Evolutionary conservation across 2,888 invertebrate species (phyloP).

Genomic region (Protophormia terraenovae): DNA sequence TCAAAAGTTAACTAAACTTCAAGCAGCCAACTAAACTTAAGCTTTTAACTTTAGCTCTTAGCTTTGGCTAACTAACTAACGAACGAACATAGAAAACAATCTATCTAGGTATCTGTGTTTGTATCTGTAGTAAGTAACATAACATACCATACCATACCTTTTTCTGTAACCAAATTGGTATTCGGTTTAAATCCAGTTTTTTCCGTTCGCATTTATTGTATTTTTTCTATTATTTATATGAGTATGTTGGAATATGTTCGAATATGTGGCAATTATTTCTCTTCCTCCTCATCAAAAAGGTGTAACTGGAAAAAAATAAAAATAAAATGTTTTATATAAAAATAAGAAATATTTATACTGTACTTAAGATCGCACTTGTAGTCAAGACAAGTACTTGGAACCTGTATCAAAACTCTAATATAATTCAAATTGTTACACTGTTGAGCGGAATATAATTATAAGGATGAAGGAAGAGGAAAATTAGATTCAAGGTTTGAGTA

Average conservation of each 20-base stretch:
- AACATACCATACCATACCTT: slow-evolving; percentile 58
- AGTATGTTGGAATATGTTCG: slow-evolving; percentile 34
- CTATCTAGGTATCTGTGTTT: slow-evolving; percentile 35
- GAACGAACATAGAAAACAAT: slow-evolving; percentile 10
- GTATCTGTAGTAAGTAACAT: slow-evolving; percentile 34
- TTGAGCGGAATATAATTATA: neutral
- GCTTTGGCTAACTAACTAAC: slow-evolving; percentile 16
- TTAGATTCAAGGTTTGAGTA: no score
- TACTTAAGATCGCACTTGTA: slow-evolving; percentile 58
- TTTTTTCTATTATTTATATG: no score
- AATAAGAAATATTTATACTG: slow-evolving; percentile 30
- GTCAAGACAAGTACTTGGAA: slow-evolving; percentile 43
- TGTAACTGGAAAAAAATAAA: slow-evolving; percentile 49
- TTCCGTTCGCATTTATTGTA: slow-evolving; percentile 41
- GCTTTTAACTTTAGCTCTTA: slow-evolving; percentile 23
- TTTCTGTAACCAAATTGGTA: slow-evolving; percentile 67
- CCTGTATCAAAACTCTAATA: slow-evolving; percentile 46
- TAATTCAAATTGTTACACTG: slow-evolving; percentile 44
- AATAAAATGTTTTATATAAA: neutral
- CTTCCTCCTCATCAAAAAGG: slow-evolving; percentile 61
- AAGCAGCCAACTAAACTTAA: slow-evolving; percentile 26
- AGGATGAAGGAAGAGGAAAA: no score
- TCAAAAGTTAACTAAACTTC: slow-evolving; percentile 26
- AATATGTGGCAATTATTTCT: slow-evolving; percentile 66
- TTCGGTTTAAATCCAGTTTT: slow-evolving; percentile 65